Percentiles rank a stretch among this genome's conserved stretches.
Conservation (phyloP, 2,888 invertebrate species). For the Catotricha subobsoleta region DNA sequence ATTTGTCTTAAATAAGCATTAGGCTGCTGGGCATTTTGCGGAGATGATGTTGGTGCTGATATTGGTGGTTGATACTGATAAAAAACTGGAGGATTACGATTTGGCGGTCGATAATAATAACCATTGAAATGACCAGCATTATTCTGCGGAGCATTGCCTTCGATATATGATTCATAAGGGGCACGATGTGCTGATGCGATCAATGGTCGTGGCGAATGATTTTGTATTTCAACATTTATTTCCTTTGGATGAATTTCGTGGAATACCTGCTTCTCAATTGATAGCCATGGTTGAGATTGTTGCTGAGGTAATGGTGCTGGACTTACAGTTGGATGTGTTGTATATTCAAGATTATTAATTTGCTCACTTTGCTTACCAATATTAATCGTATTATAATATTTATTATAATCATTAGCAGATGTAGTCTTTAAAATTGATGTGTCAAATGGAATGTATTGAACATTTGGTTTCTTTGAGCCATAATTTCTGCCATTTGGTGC, state of each 20-base stretch:
- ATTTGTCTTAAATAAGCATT: constrained; percentile 14
- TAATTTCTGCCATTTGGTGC: not conserved
- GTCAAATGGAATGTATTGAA: constrained; percentile 17
- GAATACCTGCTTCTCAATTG: constrained; percentile 18
- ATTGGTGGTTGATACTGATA: constrained; percentile 13
- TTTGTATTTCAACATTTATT: constrained; percentile 4
- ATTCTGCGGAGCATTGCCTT: not conserved
- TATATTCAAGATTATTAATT: constrained; percentile 39
- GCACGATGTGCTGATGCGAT: not conserved
- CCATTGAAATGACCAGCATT: constrained; percentile 17
- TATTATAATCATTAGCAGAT: not conserved
- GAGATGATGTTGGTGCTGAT: too few species aligned
- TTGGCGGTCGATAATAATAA: constrained; percentile 16
- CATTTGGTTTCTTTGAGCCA: not conserved
- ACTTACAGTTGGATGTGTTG: constrained; percentile 45
- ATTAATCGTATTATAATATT: constrained; percentile 3
- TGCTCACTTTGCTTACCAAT: constrained; percentile 10
- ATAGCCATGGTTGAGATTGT: constrained; percentile 15
- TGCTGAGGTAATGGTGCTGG: constrained; percentile 27
- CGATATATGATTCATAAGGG: constrained; percentile 2
- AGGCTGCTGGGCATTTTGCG: constrained; percentile 4
- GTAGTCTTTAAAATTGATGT: constrained; percentile 20
- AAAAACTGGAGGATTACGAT: not conserved
- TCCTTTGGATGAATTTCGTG: constrained; percentile 14
- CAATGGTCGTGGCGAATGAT: not conserved